phyloP scores from a whole-genome alignment of 2,888 invertebrate genomes.

The Rhaphigaster nebulosa region DNA sequence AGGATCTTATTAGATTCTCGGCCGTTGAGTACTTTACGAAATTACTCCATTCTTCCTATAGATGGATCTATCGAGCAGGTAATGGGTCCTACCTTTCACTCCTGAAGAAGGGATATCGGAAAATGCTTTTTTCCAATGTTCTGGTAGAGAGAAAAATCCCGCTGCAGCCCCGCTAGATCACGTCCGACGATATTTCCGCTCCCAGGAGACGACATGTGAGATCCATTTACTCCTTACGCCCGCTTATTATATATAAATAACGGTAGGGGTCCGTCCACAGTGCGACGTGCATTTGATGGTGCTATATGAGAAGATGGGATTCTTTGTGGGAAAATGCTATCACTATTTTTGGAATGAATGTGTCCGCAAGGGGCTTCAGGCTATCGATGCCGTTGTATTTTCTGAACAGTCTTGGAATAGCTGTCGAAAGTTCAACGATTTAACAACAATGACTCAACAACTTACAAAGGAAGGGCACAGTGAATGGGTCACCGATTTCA shows the following conservation, averaged over 20 bases:
- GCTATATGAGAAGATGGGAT: background rate
- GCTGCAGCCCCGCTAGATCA: background rate
- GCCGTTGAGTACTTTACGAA: background rate
- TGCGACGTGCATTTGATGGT: background rate
- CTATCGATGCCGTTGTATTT: background rate
- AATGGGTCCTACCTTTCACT: slow-evolving; percentile 35
- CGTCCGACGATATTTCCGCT: slow-evolving; percentile 3
- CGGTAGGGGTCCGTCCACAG: background rate
- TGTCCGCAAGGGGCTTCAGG: background rate
- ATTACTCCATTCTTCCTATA: background rate
- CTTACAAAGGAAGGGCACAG: too few species aligned
- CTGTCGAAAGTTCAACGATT: slow-evolving; percentile 5
- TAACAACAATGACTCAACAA: background rate
- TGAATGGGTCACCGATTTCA: too few species aligned
- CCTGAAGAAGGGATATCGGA: slow-evolving; percentile 18
- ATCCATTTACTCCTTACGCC: background rate
- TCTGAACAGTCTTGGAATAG: background rate
- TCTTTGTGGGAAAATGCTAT: background rate
- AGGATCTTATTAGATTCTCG: background rate
- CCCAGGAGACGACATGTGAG: background rate
- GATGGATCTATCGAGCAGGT: background rate
- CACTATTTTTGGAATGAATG: background rate
- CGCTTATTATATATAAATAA: slow-evolving; percentile 9
- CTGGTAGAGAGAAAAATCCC: background rate
- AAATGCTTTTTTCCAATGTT: slow-evolving; percentile 31